Percentiles rank a stretch among this genome's conserved stretches.
Evolutionary conservation across 2,888 invertebrate species (phyloP).

Genomic region (Dasysyrphus tricinctus): DNA sequence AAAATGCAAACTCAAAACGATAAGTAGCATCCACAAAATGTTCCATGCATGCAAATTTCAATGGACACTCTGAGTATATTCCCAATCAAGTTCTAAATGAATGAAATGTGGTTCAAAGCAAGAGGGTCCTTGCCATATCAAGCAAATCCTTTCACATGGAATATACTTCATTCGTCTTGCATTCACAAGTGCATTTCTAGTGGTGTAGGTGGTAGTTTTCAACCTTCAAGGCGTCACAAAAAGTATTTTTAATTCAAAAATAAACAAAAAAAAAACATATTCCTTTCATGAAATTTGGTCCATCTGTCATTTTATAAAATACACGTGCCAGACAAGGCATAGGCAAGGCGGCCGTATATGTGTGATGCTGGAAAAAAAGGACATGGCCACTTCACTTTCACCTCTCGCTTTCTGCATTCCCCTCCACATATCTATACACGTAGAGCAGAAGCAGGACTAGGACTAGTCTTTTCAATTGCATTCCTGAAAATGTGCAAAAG

Average conservation of each 20-base stretch:
- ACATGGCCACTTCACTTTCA: conserved; percentile 27
- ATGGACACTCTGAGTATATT: conserved; percentile 19
- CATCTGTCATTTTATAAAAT: conserved; percentile 41
- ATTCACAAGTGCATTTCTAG: conserved; percentile 9
- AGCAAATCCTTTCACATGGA: conserved; percentile 22
- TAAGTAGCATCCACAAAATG: conserved; percentile 22
- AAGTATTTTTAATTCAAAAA: conserved; percentile 6
- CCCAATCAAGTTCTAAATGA: conserved; percentile 31
- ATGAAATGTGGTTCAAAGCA: conserved; percentile 43
- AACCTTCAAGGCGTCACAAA: conserved; percentile 32
- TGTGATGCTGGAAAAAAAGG: conserved; percentile 2
- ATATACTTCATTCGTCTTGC: conserved; percentile 29
- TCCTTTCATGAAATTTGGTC: conserved; percentile 29
- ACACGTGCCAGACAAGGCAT: conserved; percentile 37
- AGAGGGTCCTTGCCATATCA: conserved; percentile 11
- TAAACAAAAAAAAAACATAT: conserved; percentile 3
- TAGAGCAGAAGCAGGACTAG: background rate
- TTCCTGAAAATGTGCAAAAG: conserved; percentile 45
- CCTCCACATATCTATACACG: background rate
- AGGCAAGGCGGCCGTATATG: background rate
- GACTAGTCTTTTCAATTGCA: conserved; percentile 48
- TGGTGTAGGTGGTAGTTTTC: conserved; percentile 4
- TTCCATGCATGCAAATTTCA: background rate
- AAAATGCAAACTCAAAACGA: conserved; percentile 20
- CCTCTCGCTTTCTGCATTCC: background rate